Evolutionary conservation across 2,113 vertebrate species (phyloP).

Genomic region (Chlorocebus sabaeus): DNA sequence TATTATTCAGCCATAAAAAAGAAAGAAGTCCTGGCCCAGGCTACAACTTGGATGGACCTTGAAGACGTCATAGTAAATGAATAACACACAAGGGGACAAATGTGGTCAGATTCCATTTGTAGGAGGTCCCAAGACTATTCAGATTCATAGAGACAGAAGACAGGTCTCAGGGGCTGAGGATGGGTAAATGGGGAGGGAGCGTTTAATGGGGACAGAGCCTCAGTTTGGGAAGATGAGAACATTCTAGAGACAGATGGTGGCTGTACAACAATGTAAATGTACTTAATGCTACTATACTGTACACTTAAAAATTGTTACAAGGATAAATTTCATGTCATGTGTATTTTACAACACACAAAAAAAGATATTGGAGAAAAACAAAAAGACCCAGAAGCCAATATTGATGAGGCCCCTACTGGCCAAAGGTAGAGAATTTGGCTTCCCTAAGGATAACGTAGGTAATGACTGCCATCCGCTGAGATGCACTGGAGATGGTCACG

Average conservation of each 20-base stretch:
- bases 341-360: not conserved
- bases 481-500: too few species aligned
- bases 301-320: not conserved
- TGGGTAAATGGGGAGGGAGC: not conserved
- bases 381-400: not conserved
- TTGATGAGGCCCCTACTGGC: rapidly evolving
- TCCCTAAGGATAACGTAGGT: rapidly evolving
- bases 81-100: not conserved
- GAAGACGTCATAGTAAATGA: not conserved
- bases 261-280: rapidly evolving
- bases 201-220: not conserved
- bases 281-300: too few species aligned
- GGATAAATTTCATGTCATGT: not conserved
- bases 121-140: not conserved
- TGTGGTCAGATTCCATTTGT: rapidly evolving
- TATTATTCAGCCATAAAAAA: not conserved
- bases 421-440: not conserved
- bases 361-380: not conserved
- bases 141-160: not conserved
- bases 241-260: rapidly evolving
- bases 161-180: too few species aligned
- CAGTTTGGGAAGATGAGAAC: not conserved
- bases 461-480: too few species aligned
- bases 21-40: not conserved
- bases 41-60: not conserved